These are phyloP conservation scores for Syrphus vitripennis DNA, from an alignment of 2,888 invertebrate species.

Conservation along the genomic window DNA sequence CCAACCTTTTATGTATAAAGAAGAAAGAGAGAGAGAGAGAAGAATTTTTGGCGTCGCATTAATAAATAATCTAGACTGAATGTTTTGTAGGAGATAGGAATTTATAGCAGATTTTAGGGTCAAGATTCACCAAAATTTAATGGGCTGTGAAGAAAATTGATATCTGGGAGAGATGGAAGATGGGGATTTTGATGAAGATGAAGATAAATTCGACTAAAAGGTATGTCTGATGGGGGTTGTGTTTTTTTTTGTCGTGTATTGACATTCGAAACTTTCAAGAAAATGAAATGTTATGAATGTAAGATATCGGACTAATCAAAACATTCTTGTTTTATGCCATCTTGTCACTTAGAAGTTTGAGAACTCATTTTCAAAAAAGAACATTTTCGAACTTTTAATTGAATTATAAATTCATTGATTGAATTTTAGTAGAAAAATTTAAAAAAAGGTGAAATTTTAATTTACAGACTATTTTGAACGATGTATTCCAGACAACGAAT, in stretches of 20 bases:
- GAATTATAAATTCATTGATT: too few relatives aligned
- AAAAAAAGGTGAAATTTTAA: too few relatives aligned
- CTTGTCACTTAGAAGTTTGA: too few relatives aligned
- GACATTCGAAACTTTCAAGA: neutral
- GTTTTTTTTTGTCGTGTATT: too few relatives aligned
- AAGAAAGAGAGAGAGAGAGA: slow-evolving; percentile 77
- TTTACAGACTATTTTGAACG: too few relatives aligned
- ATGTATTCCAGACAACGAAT: too few relatives aligned
- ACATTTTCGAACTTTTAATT: too few relatives aligned
- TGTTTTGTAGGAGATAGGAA: neutral
- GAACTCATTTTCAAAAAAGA: too few relatives aligned
- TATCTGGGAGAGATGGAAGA: neutral
- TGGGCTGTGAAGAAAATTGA: slow-evolving; percentile 27
- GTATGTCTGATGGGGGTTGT: too few relatives aligned
- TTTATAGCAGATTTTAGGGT: slow-evolving; percentile 24
- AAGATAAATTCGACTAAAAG: neutral
- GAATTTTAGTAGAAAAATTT: too few relatives aligned
- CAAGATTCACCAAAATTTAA: slow-evolving; percentile 10
- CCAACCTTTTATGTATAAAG: slow-evolving; percentile 94
- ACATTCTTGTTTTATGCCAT: too few relatives aligned
- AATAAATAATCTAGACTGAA: slow-evolving; percentile 25
- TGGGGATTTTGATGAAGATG: neutral
- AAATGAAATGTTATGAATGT: neutral
- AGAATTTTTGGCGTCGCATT: neutral
- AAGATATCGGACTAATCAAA: too few relatives aligned